phyloP scores from a whole-genome alignment of 2,797 vertebrate species.

The Mallotus villosus region DNA sequence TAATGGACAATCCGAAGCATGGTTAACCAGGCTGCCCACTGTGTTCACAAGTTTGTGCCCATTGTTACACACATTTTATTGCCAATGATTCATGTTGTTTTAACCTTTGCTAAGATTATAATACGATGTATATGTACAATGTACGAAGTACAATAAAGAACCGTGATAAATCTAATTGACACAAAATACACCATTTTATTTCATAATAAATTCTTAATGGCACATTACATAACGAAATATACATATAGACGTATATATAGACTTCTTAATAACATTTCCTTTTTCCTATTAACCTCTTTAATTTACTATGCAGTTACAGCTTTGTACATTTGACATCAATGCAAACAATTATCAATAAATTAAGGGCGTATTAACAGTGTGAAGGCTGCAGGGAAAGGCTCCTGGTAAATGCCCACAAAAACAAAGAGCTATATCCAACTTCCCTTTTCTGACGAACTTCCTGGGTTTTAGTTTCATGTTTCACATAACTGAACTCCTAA shows the following conservation, averaged over 20 bases:
- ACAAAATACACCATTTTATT: constrained; percentile 98
- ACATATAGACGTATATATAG: constrained; percentile 87
- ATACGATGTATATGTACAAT: no score
- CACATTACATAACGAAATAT: constrained; percentile 98
- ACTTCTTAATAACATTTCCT: constrained; percentile 75
- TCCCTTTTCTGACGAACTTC: constrained; percentile 15
- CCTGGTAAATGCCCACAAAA: constrained; percentile 54
- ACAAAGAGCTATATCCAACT: constrained; percentile 44
- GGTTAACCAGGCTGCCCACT: no score
- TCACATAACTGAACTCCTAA: constrained; percentile 20
- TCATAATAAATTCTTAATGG: constrained; percentile 79
- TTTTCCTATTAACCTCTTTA: constrained; percentile 54
- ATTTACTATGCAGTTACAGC: constrained; percentile 76
- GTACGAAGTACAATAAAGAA: no score
- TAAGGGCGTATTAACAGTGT: constrained; percentile 88
- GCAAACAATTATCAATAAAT: constrained; percentile 90
- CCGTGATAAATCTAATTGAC: constrained; percentile 65
- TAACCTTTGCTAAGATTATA: no score
- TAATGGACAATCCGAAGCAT: no score
- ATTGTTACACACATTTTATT: no score
- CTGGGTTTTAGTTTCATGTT: constrained; percentile 17
- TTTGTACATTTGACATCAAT: constrained; percentile 86
- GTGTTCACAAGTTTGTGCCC: no score
- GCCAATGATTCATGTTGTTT: no score
- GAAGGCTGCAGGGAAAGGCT: constrained; percentile 55